Conservation (phyloP, 2,888 invertebrate genomes). For the Latheticus oryzae region DNA sequence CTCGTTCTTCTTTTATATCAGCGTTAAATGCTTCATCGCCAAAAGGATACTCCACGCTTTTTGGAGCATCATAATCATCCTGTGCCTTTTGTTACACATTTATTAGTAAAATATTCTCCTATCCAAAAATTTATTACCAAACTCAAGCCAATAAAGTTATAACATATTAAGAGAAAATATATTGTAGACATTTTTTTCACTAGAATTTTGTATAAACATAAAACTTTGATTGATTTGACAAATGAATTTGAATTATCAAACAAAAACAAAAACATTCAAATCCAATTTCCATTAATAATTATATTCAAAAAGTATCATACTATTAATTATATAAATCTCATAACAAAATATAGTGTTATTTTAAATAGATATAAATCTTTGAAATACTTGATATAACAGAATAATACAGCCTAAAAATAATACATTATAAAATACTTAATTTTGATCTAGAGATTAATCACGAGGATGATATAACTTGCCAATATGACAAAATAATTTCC, state of each 20-base stretch:
- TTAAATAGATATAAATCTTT: conserved; percentile 37
- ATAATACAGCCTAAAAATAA: conserved; percentile 41
- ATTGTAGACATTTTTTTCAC: conserved; percentile 30
- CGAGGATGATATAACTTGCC: conserved; percentile 49
- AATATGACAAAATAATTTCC: conserved; percentile 51
- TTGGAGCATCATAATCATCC: conserved; percentile 19
- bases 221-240: conserved; percentile 30
- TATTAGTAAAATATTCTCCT: not conserved
- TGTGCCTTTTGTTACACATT: not conserved
- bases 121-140: conserved; percentile 9
- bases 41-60: conserved; percentile 37
- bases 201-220: conserved; percentile 29
- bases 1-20: conserved; percentile 36
- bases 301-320: conserved; percentile 50
- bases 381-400: conserved; percentile 38
- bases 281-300: conserved; percentile 47
- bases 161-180: conserved; percentile 15
- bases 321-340: conserved; percentile 48
- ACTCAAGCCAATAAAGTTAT: conserved; percentile 11
- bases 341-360: conserved; percentile 48
- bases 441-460: conserved; percentile 53
- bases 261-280: conserved; percentile 37
- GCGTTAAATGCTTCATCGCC: conserved; percentile 44
- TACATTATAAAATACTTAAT: conserved; percentile 29
- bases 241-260: conserved; percentile 9